A percentile compares a stretch with the other conserved stretches of the same genome.
Conservation (phyloP, 1,140 invertebrate genomes). For the Polypedilum pembai region DNA sequence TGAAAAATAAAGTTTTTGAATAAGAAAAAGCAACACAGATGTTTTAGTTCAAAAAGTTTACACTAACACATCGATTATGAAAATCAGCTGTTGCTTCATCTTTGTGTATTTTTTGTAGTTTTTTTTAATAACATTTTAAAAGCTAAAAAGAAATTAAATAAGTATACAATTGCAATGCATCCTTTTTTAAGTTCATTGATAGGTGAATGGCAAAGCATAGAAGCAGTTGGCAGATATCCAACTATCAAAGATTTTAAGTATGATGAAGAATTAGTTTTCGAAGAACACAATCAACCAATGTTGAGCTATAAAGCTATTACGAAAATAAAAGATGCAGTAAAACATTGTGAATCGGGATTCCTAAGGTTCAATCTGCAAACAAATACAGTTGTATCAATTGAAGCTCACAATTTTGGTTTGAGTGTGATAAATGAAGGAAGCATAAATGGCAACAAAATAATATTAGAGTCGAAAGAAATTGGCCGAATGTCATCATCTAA, state of each 20-base stretch:
- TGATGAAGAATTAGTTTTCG: not conserved
- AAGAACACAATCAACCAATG: not conserved
- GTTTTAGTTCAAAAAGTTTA: no score
- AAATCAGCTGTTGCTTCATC: no score
- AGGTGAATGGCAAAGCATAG: not conserved
- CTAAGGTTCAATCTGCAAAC: not conserved
- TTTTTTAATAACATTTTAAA: no score
- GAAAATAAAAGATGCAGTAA: not conserved
- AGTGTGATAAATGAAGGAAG: not conserved
- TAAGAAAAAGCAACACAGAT: no score
- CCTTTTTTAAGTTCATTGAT: not conserved
- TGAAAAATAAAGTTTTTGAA: no score
- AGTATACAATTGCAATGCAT: not conserved
- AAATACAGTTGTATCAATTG: not conserved
- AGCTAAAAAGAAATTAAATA: no score
- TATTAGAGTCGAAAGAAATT: not conserved
- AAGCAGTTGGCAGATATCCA: not conserved
- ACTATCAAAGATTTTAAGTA: not conserved
- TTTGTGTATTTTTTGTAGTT: no score
- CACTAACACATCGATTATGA: no score
- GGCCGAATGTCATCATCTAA: not conserved
- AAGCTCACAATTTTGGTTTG: not conserved
- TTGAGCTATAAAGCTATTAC: not conserved
- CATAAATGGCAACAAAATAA: not conserved
- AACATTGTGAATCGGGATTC: not conserved